phyloP scores from a whole-genome alignment of 2,113 vertebrate species.

The Eublepharis macularius region DNA sequence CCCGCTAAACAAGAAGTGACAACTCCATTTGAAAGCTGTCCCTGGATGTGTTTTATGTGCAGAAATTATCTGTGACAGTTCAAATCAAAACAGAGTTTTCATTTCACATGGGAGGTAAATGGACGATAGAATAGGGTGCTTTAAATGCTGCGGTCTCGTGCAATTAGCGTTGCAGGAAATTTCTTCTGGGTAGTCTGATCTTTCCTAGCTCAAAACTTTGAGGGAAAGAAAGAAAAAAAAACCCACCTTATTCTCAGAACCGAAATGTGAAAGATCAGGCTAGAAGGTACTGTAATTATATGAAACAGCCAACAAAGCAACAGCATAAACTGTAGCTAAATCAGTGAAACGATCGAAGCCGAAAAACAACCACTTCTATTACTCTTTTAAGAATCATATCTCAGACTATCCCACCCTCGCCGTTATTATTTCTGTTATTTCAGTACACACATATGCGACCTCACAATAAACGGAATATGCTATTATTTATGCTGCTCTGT shows the following conservation, averaged over 20 bases:
- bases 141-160: constrained; percentile 68
- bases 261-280: constrained; percentile 43
- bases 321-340: constrained; percentile 50
- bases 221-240: constrained; percentile 30
- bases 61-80: constrained; percentile 82
- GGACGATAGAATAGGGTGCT: constrained; percentile 71
- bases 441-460: constrained; percentile 18
- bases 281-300: constrained; percentile 42
- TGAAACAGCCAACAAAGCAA: constrained; percentile 41
- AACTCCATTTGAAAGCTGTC: constrained; percentile 83
- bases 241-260: constrained; percentile 32
- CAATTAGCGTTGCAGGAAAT: constrained; percentile 67
- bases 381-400: constrained; percentile 45
- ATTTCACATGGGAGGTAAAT: constrained; percentile 70
- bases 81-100: constrained; percentile 79
- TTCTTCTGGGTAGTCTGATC: constrained; percentile 42
- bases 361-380: constrained; percentile 47
- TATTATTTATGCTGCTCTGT: constrained; percentile 22
- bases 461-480: constrained; percentile 11
- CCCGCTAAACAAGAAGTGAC: constrained; percentile 91
- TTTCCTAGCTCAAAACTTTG: constrained; percentile 54
- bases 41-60: constrained; percentile 76
- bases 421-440: no score
- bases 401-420: constrained; percentile 23
- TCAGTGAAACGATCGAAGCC: constrained; percentile 48